Percentiles rank a stretch among this genome's conserved stretches.
Conservation (phyloP, 2,888 invertebrate genomes). For the Chamaedrilus cognettii region DNA sequence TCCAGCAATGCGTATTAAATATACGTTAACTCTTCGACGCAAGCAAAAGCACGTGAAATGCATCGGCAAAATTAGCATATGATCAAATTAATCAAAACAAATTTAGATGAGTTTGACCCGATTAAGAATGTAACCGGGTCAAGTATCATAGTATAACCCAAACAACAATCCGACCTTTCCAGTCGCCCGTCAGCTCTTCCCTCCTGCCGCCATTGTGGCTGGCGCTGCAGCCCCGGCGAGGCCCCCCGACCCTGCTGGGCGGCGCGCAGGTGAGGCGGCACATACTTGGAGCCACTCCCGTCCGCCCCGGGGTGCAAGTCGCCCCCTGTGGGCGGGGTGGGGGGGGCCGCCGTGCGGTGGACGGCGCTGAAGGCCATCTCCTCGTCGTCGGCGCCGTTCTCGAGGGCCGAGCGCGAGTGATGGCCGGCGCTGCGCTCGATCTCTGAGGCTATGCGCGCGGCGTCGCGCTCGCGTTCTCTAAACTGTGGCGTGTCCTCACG, state of each 20-base stretch:
- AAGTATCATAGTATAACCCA: too few relatives aligned
- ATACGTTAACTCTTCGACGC: too few relatives aligned
- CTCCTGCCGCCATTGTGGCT: not conserved
- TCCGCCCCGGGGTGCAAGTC: not conserved
- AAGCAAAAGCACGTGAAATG: too few relatives aligned
- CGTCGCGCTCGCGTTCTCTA: conserved; percentile 81
- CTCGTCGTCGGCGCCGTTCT: conserved; percentile 77
- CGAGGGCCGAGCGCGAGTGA: conserved; percentile 79
- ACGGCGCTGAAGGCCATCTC: conserved; percentile 76
- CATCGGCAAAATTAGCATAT: too few relatives aligned
- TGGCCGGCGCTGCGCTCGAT: conserved; percentile 86
- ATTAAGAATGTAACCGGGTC: too few relatives aligned
- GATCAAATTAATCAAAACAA: too few relatives aligned
- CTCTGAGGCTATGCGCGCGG: conserved; percentile 87
- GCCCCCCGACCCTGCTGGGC: not conserved
- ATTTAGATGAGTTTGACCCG: too few relatives aligned
- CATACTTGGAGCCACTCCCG: not conserved
- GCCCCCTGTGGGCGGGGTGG: not conserved
- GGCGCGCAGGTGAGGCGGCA: not conserved
- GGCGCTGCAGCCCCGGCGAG: not conserved
- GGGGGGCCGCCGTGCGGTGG: not conserved
- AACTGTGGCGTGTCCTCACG: conserved; percentile 85
- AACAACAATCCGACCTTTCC: too few relatives aligned
- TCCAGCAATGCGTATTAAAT: too few relatives aligned
- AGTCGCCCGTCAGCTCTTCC: not conserved